Percentiles rank a stretch among this genome's conserved stretches.
Conservation (phyloP, 2,113 vertebrate genomes). For the Bos taurus region DNA sequence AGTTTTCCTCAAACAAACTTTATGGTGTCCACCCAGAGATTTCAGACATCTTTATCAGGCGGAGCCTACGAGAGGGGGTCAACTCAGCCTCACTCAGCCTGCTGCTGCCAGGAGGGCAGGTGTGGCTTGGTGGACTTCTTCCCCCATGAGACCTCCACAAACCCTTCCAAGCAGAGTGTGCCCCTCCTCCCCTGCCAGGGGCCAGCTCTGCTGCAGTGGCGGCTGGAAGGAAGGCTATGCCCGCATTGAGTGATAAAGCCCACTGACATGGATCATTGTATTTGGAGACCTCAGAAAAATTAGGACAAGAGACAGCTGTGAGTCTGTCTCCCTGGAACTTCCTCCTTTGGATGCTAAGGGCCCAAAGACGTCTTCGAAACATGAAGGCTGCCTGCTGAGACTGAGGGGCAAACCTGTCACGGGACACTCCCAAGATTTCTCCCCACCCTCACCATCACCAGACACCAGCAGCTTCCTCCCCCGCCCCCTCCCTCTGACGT, state of each 20-base stretch:
- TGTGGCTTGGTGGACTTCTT: no score
- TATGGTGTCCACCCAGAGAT: no score
- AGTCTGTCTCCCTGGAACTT: neutral
- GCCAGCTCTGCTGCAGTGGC: neutral
- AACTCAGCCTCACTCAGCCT: neutral
- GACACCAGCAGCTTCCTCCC: neutral
- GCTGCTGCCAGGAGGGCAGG: neutral
- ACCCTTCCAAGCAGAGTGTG: no score
- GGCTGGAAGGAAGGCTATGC: neutral
- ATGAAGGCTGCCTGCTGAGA: neutral
- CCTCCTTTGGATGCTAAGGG: neutral
- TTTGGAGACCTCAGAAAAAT: neutral
- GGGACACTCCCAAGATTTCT: no score
- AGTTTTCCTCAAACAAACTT: neutral
- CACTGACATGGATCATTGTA: neutral
- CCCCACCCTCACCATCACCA: neutral
- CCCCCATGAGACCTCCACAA: neutral
- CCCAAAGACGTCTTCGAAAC: neutral
- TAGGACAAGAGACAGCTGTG: neutral
- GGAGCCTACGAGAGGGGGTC: neutral
- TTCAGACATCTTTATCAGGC: neutral
- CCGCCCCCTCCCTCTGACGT: neutral
- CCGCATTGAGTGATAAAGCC: neutral
- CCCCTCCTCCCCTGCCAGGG: neutral
- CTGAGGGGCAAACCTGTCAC: neutral